Evolutionary conservation across 2,797 vertebrate genomes (phyloP), one percentile per base, ranked within the genome.

Genomic region (Enteromius treurensis): DNA sequence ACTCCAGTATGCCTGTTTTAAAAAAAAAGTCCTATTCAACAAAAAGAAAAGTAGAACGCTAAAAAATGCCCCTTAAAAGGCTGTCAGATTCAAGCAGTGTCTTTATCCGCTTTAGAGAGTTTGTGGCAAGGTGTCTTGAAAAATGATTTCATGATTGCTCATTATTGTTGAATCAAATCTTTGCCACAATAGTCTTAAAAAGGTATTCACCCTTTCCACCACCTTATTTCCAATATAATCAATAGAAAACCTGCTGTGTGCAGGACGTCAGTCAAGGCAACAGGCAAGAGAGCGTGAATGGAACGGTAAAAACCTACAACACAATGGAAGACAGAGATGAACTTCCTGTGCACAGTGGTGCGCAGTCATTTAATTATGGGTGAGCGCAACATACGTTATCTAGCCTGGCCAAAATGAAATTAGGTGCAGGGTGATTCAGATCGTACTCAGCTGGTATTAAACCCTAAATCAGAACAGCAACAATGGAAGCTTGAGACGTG

Each of bases 371-470:
- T 47, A 79, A 60, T 82, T 85, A 86, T 77, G 49, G 10, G 79
- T 67, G 45, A 87, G 76, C 4, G 26, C 34, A 81, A 81, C 71
- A 55, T 77, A 77, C 21, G 75, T 79, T 73, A 79, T 85, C 70
- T 60, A 23, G 34, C 49, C 76, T 10, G 47, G 51, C 76, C 80
- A 55, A 64, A 87, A 76, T 79, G 51, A 81, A 80, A 85, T 65
- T 42, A 82, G 34, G 77, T 37, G n/a, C 82, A 81, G 60, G 82
- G 79, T 51, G 65, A 80, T 37, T 73, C 10, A 64, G 13, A 81
- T 47, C 40, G 84, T 84, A 55, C 62, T 82, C 81, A 40, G 55
- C 70, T 83, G 60, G 21, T 80, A 81, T 85, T 84, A 85, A 87
- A 83, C 60, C 37, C 77, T 86, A 76, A 75, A 77, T 85, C 81